These are phyloP conservation scores for Morone chrysops DNA, from an alignment of 2,113 vertebrate species.

Conservation along the genomic window DNA sequence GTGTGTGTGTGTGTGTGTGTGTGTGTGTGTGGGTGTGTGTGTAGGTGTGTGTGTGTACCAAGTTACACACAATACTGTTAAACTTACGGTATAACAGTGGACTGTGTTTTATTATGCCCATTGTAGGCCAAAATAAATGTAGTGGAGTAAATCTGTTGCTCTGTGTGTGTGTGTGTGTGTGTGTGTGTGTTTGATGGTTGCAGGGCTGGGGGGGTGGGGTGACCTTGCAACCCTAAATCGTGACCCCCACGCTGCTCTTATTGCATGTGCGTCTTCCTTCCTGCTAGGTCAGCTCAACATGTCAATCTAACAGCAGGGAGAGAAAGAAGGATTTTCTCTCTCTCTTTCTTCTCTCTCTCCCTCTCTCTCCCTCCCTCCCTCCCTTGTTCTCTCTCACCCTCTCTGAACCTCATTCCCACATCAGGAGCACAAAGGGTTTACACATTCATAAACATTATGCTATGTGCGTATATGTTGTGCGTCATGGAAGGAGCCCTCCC, in stretches of 20 bases:
- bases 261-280: conserved; percentile 20
- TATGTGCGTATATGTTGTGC: conserved; percentile 67
- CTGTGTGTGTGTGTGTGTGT: background rate
- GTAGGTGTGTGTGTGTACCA: too few species aligned
- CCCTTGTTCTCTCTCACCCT: background rate
- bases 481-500: conserved; percentile 75
- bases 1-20: too few species aligned
- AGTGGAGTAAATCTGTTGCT: background rate
- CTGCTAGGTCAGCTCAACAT: conserved; percentile 37
- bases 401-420: conserved; percentile 26
- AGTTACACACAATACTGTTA: too few species aligned
- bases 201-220: too few species aligned
- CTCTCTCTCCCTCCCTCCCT: background rate
- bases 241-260: conserved; percentile 1
- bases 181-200: too few species aligned
- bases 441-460: conserved; percentile 75
- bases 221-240: background rate
- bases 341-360: background rate
- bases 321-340: conserved; percentile 6
- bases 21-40: background rate
- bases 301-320: conserved; percentile 24
- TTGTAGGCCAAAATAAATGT: background rate
- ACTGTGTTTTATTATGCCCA: too few species aligned
- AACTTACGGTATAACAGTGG: too few species aligned
- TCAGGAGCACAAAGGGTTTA: conserved; percentile 60